Evolutionary conservation across 2,797 vertebrate genomes (phyloP).

Genomic region (Chloroceryle inda): DNA sequence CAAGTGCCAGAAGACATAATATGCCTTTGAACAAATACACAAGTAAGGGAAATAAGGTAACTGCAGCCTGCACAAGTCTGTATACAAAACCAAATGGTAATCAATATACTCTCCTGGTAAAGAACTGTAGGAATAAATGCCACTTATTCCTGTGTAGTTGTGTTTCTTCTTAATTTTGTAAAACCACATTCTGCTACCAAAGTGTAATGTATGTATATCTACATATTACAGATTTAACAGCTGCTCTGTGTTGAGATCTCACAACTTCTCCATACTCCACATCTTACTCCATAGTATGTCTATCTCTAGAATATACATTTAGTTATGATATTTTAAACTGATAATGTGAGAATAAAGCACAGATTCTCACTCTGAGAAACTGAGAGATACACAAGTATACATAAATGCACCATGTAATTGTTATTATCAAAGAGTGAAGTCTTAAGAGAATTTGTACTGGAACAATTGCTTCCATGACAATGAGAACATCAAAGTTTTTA

Average conservation of each 20-base stretch:
- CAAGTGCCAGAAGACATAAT: background rate
- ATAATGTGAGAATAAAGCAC: background rate
- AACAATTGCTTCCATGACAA: constrained; percentile 49
- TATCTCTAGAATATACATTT: background rate
- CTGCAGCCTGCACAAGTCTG: background rate
- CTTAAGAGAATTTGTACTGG: background rate
- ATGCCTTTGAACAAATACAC: background rate
- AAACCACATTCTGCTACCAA: background rate
- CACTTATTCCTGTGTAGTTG: background rate
- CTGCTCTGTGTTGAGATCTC: background rate
- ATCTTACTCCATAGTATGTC: background rate
- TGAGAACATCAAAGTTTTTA: constrained; percentile 37
- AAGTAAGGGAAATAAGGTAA: background rate
- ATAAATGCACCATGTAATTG: background rate
- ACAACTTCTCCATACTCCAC: background rate
- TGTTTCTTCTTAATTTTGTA: background rate
- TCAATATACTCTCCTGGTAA: background rate
- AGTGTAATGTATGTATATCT: background rate
- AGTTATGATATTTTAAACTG: background rate
- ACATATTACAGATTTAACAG: background rate
- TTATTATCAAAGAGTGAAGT: constrained; percentile 36
- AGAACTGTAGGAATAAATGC: background rate
- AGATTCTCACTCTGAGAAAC: background rate
- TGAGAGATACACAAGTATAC: background rate
- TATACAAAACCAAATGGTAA: background rate